Conservation (phyloP, 1,140 invertebrate genomes). For the Ceratosolen solmsi region DNA sequence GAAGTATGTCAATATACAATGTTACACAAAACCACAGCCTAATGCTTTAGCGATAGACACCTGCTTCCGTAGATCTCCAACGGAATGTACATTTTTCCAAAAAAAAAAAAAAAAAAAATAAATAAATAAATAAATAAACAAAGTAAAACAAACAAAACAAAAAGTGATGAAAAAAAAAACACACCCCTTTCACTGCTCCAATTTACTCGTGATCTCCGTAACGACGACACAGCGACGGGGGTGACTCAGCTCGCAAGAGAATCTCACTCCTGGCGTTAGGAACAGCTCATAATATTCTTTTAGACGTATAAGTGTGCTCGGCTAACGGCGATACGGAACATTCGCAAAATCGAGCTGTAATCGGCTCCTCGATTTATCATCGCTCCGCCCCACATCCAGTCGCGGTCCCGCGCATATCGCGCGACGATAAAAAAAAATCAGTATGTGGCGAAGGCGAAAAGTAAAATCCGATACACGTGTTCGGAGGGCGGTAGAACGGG, state of each 20-base stretch:
- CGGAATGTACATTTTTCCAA: conserved; percentile 28
- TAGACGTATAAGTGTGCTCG: background rate
- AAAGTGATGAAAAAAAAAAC: too few species aligned
- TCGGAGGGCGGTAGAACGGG: too few species aligned
- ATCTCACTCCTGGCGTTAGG: background rate
- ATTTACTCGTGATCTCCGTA: too few species aligned
- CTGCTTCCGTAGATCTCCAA: background rate
- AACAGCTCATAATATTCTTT: conserved; percentile 16
- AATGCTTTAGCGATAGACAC: conserved; percentile 31
- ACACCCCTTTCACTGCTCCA: too few species aligned
- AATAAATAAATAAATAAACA: too few species aligned
- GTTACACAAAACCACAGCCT: background rate
- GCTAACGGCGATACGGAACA: conserved; percentile 22
- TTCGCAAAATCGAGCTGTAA: conserved; percentile 35
- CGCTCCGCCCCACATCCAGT: background rate
- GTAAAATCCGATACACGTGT: conserved; percentile 39
- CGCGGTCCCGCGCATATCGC: background rate
- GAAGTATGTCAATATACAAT: background rate
- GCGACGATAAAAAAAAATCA: conserved; percentile 32
- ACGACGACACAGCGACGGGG: too few species aligned
- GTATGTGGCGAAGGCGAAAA: conserved; percentile 32
- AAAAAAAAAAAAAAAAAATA: too few species aligned
- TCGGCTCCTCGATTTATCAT: conserved; percentile 46
- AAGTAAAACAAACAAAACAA: too few species aligned
- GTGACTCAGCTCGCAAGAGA: background rate